These are phyloP conservation scores for Trichopria drosophilae DNA, from an alignment of 2,888 invertebrate genomes.

Conservation along the genomic window DNA sequence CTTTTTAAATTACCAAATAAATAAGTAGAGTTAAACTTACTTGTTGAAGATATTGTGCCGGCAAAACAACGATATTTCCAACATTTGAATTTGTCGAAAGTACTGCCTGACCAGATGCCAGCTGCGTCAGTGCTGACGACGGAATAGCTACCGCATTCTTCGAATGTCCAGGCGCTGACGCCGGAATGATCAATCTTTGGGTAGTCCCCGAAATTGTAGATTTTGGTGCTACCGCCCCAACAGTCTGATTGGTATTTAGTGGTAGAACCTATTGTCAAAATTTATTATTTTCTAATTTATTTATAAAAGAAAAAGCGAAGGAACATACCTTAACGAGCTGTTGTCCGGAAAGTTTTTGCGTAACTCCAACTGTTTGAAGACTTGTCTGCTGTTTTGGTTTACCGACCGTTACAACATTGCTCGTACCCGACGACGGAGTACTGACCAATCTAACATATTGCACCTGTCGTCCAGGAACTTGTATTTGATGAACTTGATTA, in stretches of 20 bases:
- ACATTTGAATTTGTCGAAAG: slow-evolving; percentile 53
- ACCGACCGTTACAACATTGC: slow-evolving; percentile 54
- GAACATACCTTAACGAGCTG: slow-evolving; percentile 52
- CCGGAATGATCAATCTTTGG: slow-evolving; percentile 58
- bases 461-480: slow-evolving; percentile 72
- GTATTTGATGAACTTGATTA: slow-evolving; percentile 71
- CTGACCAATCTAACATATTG: slow-evolving; percentile 75
- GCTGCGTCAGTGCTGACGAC: slow-evolving; percentile 56
- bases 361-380: slow-evolving; percentile 51
- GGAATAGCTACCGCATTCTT: slow-evolving; percentile 55
- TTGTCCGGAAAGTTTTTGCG: slow-evolving; percentile 51
- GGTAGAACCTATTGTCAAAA: slow-evolving; percentile 49
- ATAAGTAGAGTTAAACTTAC: slow-evolving; percentile 33
- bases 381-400: slow-evolving; percentile 51
- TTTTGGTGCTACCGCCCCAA: slow-evolving; percentile 58
- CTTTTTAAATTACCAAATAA: slow-evolving; percentile 1
- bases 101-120: slow-evolving; percentile 56
- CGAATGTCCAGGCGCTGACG: slow-evolving; percentile 49
- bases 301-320: not conserved
- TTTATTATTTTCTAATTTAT: slow-evolving; percentile 7
- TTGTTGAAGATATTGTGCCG: slow-evolving; percentile 64
- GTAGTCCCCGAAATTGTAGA: slow-evolving; percentile 46
- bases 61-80: slow-evolving; percentile 64
- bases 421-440: slow-evolving; percentile 57
- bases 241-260: slow-evolving; percentile 49